phyloP scores from a whole-genome alignment of 2,888 invertebrate genomes.

The Leptinotarsa rubiginosa region DNA sequence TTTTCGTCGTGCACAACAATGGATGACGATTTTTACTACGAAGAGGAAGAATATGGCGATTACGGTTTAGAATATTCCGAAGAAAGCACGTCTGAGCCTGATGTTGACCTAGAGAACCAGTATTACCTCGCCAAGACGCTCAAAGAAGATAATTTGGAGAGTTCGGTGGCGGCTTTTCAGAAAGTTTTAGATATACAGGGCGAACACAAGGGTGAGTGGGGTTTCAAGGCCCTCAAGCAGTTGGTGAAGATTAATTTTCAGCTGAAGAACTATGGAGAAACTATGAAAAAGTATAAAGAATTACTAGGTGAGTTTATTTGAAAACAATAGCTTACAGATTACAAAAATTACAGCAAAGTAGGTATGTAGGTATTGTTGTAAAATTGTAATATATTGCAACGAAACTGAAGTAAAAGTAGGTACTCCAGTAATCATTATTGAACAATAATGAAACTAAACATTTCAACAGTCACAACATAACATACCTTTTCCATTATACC shows the following conservation, averaged over 20 bases:
- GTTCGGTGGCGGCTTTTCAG: constrained; percentile 91
- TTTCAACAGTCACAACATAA: too few species aligned
- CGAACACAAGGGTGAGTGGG: constrained; percentile 99
- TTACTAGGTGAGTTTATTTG: constrained; percentile 71
- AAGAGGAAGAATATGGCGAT: constrained; percentile 86
- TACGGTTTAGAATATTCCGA: constrained; percentile 99
- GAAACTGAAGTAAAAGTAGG: too few species aligned
- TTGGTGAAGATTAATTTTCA: constrained; percentile 99
- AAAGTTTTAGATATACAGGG: constrained; percentile 97
- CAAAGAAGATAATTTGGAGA: constrained; percentile 88
- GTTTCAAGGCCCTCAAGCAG: constrained; percentile 98
- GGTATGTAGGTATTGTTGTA: too few species aligned
- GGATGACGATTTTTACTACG: constrained; percentile 62
- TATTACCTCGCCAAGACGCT: constrained; percentile 98
- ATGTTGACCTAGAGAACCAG: constrained; percentile 99
- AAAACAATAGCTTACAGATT: too few species aligned
- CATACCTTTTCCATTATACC: background rate
- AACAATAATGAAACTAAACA: too few species aligned
- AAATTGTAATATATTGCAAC: too few species aligned
- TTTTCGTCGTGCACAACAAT: constrained; percentile 23
- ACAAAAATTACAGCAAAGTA: too few species aligned
- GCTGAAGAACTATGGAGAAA: constrained; percentile 82
- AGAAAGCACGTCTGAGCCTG: constrained; percentile 98
- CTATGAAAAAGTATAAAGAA: constrained; percentile 80
- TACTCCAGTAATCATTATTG: background rate